Evolutionary conservation across 1,140 invertebrate species (phyloP), one percentile per base, ranked within the genome.

Genomic region (Eriocheir sinensis): DNA sequence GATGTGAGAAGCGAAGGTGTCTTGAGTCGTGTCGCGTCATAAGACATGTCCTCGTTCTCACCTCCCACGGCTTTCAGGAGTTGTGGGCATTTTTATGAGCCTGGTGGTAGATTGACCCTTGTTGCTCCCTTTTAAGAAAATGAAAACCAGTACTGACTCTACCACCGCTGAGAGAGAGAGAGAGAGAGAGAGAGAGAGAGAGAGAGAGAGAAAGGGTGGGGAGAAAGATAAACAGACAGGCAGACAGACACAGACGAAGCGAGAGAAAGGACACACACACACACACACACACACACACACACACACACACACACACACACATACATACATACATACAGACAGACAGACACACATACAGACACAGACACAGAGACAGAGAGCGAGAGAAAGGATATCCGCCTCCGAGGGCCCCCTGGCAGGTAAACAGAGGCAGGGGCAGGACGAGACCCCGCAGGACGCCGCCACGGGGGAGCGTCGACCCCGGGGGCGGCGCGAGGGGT

Each of bases 91-190:
- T n/a, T n/a, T n/a, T n/a, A n/a, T n/a, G n/a, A n/a, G n/a, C n/a
- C n/a, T n/a, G n/a, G n/a, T n/a, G n/a, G n/a, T n/a, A n/a, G n/a
- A n/a, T n/a, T n/a, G n/a, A n/a, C n/a, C n/a, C n/a, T n/a, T n/a
- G n/a, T 72, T 72, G 60, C n/a, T 72, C 12, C 60, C 60, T 72
- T 72, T 72, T 72, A 72, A 72, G 60, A 2, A 72, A 72, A 72
- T 72, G 60, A 72, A 72, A 72, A 72, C n/a, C 60, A 72, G 60
- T 72, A 72, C 60, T 72, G 60, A n/a, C 60, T 72, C 12, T 72
- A n/a, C n/a, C n/a, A 72, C 60, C n/a, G 60, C 60, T 0, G 30
- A 36, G 85, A 86, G 34, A 8, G 53, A 60, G 53, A 36, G 85
- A 3, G 34, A 86, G 85, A 36, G 34, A 3, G 85, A 36, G 41